Conservation (phyloP, 2,888 invertebrate species). For the Drosophila niveifrons region DNA sequence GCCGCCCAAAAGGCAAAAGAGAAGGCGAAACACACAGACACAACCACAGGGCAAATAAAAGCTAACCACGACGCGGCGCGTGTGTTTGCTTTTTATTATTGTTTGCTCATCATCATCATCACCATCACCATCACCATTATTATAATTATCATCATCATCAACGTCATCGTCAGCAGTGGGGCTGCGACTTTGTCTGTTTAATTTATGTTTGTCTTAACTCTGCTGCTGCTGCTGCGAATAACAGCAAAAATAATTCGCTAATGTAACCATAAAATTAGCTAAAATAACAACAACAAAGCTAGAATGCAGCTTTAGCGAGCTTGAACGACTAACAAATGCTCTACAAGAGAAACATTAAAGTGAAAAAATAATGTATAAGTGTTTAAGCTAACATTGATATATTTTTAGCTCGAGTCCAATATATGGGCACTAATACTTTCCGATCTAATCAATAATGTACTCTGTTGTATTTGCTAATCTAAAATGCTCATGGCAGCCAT, state of each 20-base stretch:
- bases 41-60: slow-evolving; percentile 33
- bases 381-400: too few relatives aligned
- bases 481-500: slow-evolving; percentile 7
- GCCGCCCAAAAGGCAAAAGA: neutral
- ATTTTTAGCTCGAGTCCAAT: neutral
- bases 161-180: neutral
- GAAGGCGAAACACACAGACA: slow-evolving; percentile 1
- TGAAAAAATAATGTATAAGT: neutral
- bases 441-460: neutral
- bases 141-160: slow-evolving; percentile 8
- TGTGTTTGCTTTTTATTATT: slow-evolving; percentile 62
- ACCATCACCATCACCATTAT: slow-evolving; percentile 9
- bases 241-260: slow-evolving; percentile 66
- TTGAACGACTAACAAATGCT: neutral
- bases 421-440: neutral
- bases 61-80: slow-evolving; percentile 51
- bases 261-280: slow-evolving; percentile 60
- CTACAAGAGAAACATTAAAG: too few relatives aligned
- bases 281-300: slow-evolving; percentile 33
- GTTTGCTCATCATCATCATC: slow-evolving; percentile 44
- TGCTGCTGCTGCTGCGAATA: slow-evolving; percentile 42
- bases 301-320: neutral
- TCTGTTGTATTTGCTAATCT: neutral
- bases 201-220: slow-evolving; percentile 58
- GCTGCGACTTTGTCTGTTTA: slow-evolving; percentile 42